Base-by-base conservation (phyloP, 2,888 invertebrate species). In the Tupiocoris notatus region DNA sequence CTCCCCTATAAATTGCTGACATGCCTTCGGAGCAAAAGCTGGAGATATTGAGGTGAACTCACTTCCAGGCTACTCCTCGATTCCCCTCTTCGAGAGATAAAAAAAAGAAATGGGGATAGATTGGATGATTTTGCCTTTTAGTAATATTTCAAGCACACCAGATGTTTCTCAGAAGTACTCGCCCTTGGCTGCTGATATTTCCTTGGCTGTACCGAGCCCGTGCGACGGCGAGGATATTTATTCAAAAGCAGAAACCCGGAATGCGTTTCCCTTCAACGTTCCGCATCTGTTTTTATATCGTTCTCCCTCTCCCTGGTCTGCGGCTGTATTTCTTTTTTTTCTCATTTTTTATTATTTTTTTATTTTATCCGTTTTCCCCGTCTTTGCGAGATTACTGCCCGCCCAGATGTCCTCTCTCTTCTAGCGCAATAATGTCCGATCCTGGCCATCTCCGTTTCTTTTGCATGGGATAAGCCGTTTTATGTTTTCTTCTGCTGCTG, bases 101-200 rank as follows among this genome's bases (percentile, higher is more conserved):
- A 39, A n/a, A n/a, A 39, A 39, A 39, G 39, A 39, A 39, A 39
- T 39, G 39, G 59, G 70, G 73, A 73, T 62, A 73, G 54, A 73
- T 73, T 73, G 63, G 73, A 73, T 73, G 73, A 73, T 73, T 73
- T 73, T 54, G 62, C 54, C 18, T 56, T 20, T 39, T 39, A 20
- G 73, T 63, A 73, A 73, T 73, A 73, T 73, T 73, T 73, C 73
- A 73, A 73, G 62, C 62, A 25, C 63, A 63, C 62, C 73, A 73
- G 73, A 73, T 73, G 73, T 39, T 73, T 21, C 12, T 16, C 39
- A 39, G 39, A 3, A 12, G 39, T 39, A 39, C 39, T 39, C 6
- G 6, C n/a, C n/a, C n/a, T n/a, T n/a, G n/a, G n/a, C n/a, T n/a
- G n/a, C 39, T 39, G 39, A 39, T 39, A 59, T 59, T 59, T 59